These are phyloP conservation scores for Beris morrisii DNA, from an alignment of 2,888 invertebrate genomes.

Conservation along the genomic window DNA sequence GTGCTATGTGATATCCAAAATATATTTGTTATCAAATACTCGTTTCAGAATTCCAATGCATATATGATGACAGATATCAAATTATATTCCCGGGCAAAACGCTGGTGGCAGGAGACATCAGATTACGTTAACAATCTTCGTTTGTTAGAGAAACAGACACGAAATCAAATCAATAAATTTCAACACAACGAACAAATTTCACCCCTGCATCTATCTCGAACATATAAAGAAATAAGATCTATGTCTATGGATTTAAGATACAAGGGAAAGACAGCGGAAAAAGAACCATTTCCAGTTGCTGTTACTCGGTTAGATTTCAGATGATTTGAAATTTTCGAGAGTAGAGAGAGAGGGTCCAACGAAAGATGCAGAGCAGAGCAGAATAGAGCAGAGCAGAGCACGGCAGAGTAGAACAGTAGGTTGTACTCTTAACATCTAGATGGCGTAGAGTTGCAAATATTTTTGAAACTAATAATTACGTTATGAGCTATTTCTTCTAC, in stretches of 20 bases:
- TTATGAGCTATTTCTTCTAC: too few species aligned
- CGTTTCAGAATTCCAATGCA: conserved; percentile 15
- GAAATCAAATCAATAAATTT: not conserved
- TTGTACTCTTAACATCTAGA: too few species aligned
- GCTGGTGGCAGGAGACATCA: conserved; percentile 42
- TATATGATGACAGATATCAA: conserved; percentile 14
- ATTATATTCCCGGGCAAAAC: conserved; percentile 37
- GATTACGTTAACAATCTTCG: conserved; percentile 38
- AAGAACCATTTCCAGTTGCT: conserved; percentile 20
- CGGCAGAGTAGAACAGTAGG: too few species aligned
- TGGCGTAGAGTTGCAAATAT: too few species aligned
- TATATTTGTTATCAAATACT: too few species aligned
- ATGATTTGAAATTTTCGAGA: not conserved
- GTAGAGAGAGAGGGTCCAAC: not conserved
- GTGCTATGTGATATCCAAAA: too few species aligned
- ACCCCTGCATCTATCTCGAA: conserved; percentile 8
- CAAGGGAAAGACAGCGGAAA: not conserved
- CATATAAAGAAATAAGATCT: not conserved
- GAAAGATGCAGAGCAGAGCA: too few species aligned
- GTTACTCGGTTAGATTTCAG: conserved; percentile 15
- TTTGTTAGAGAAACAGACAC: conserved; percentile 1
- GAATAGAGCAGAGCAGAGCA: too few species aligned
- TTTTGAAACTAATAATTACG: too few species aligned
- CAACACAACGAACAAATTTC: not conserved
- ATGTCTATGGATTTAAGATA: not conserved